phyloP scores from a whole-genome alignment of 2,113 vertebrate species.

The Antechinus flavipes region DNA sequence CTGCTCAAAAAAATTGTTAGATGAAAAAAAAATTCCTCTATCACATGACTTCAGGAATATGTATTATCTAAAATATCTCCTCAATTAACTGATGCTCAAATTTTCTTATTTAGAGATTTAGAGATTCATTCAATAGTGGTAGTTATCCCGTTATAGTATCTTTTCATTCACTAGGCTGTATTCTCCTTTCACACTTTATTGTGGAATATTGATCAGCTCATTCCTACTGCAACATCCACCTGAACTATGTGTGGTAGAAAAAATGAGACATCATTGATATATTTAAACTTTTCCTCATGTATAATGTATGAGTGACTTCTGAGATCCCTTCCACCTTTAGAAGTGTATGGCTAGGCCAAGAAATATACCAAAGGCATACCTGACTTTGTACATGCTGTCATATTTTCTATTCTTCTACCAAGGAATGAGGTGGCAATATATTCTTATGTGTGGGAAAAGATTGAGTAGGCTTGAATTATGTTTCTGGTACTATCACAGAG shows the following conservation, averaged over 20 bases:
- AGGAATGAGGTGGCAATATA: background rate
- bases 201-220: background rate
- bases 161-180: background rate
- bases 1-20: background rate
- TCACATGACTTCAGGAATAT: background rate
- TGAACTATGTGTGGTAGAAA: background rate
- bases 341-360: background rate
- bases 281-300: background rate
- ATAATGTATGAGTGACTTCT: background rate
- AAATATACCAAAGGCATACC: background rate
- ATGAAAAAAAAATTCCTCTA: background rate
- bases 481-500: no score
- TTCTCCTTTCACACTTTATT: background rate
- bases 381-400: slow-evolving; percentile 67
- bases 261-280: background rate
- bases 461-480: background rate
- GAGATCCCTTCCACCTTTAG: background rate
- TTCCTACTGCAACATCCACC: background rate
- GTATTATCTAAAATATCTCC: background rate
- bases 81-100: background rate
- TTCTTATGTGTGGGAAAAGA: no score
- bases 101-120: background rate
- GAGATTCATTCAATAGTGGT: background rate
- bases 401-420: background rate
- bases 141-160: background rate